Evolutionary conservation across 2,113 vertebrate species (phyloP), one percentile per base, ranked within the genome.

Genomic region (Pelobates fuscus): DNA sequence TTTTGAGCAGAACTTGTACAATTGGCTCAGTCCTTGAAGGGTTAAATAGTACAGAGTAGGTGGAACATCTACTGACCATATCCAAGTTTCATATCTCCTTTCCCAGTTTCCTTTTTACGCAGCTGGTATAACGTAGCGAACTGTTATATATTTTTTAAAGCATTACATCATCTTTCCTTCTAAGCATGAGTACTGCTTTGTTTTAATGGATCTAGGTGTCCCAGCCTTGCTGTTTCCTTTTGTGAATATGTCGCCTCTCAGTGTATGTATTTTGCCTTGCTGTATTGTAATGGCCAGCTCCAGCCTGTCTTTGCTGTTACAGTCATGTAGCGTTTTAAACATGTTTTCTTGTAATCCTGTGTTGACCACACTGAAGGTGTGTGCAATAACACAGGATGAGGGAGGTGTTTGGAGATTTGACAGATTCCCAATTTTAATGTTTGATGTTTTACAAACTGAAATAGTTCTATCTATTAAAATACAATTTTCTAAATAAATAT

Each of bases 161-260:
- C 5, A 21, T 69, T 32, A 69, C 20, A 41, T 67, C 65, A 54
- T 30, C 27, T 30, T 57, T 54, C 66, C 49, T 20, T 8, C 24
- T 24, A 23, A 67, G 20, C 25, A 32, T 32, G 8, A 55, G 49
- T 58, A 15, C 15, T 18, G 44, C 44, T 17, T 14, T 14, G 44
- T 14, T 14, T 37, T 37, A 6, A 10, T 37, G 10, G 32, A n/a
- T 27, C n/a, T 24, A 17, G 29, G n/a, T 41, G 67, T 15, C 21
- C 52, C 67, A 3, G 67, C 55, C 30, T 18, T 4, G 2, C 29
- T 43, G 6, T 58, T 29, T 6, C 8, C 18, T 37, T 69, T 49
- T 37, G 32, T 49, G 44, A 49, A 5, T 18, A 1, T 49, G 5
- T 14, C 4, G 17, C 44, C 2, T 49, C 12, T 17, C 44, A 17